A percentile compares a stretch with the other conserved stretches of the same genome.
phyloP scores from a whole-genome alignment of 2,888 invertebrate genomes.

The Pseudococcus viburni region DNA sequence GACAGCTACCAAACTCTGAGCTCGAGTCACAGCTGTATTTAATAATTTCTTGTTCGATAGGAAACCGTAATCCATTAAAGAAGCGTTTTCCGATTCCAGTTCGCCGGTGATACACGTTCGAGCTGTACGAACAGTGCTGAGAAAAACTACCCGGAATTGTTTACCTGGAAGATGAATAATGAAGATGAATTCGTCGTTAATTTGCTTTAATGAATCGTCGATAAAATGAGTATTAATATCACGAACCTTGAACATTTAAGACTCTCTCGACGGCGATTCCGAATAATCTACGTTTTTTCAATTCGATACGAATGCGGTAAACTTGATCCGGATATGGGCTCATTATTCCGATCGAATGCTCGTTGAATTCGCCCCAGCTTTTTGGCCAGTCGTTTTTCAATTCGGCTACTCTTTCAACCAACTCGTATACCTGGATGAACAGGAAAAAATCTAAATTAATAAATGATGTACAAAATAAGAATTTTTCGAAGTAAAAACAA shows the following conservation, averaged over 20 bases:
- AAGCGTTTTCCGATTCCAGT: constrained; percentile 76
- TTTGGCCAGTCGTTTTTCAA: constrained; percentile 82
- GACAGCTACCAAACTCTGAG: constrained; percentile 86
- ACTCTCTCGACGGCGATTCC: constrained; percentile 87
- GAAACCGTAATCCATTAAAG: constrained; percentile 77
- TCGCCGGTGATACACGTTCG: constrained; percentile 77
- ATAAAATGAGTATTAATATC: neutral
- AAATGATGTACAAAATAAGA: neutral
- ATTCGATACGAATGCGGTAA: constrained; percentile 81
- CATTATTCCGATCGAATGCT: constrained; percentile 86
- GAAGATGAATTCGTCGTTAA: neutral
- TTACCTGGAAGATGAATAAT: constrained; percentile 74
- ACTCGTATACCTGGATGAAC: constrained; percentile 77
- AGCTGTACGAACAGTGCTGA: constrained; percentile 84
- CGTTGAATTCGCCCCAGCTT: constrained; percentile 82
- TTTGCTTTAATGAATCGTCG: neutral
- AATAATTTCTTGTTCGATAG: constrained; percentile 85
- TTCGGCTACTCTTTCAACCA: constrained; percentile 82
- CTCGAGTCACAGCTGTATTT: constrained; percentile 87
- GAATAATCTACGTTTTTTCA: constrained; percentile 81
- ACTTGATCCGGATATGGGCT: constrained; percentile 88
- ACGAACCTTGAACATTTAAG: constrained; percentile 83
- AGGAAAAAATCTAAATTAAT: neutral
- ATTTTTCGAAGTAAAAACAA: neutral
- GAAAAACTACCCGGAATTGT: constrained; percentile 86